Base-by-base conservation (phyloP, 2,797 vertebrate genomes). In the Anableps anableps region DNA sequence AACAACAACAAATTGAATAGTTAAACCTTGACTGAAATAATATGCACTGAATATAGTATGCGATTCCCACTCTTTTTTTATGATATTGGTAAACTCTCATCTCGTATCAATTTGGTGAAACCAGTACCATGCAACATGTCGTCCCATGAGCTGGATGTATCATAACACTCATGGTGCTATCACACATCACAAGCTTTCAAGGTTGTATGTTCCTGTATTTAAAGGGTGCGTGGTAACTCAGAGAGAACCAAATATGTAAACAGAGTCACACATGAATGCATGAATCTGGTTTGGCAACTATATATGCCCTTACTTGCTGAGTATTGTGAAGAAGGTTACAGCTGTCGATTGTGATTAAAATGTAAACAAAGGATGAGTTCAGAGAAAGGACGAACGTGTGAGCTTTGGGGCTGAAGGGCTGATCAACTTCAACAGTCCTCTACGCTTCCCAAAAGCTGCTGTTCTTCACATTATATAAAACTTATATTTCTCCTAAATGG, bases 291-390 rank as follows among this genome's bases (percentile, higher is more conserved):
- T 96, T 94, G 93, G 93, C 95, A 92, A 95, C 95, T 94, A 93
- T 94, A 91, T 93, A 90, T 92, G 94, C 93, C 92, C 90, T 92
- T 94, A 94, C 95, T 93, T 95, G 95, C 92, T 92, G 82, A 88
- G 91, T 90, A 95, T 94, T 95, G 94, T 95, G 91, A 90, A 88
- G 93, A 78, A 88, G 91, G 93, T 90, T 93, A 93, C 93, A 88
- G 93, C 94, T 95, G 94, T 94, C 95, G 95, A 96, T 96, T 96
- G 93, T 93, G 94, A 94, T 95, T 95, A 85, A 93, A 94, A 95
- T 95, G 95, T 95, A 95, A 96, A 96, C 93, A 96, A 91, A 94
- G 88, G 88, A 76, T 0, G 89, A 93, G 94, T 95, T 95, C 93
- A 94, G 86, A 83, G 79, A 91, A 79, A 94, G 93, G 94, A 88